phyloP scores from a whole-genome alignment of 2,797 vertebrate genomes.

The Botia kubotai region DNA sequence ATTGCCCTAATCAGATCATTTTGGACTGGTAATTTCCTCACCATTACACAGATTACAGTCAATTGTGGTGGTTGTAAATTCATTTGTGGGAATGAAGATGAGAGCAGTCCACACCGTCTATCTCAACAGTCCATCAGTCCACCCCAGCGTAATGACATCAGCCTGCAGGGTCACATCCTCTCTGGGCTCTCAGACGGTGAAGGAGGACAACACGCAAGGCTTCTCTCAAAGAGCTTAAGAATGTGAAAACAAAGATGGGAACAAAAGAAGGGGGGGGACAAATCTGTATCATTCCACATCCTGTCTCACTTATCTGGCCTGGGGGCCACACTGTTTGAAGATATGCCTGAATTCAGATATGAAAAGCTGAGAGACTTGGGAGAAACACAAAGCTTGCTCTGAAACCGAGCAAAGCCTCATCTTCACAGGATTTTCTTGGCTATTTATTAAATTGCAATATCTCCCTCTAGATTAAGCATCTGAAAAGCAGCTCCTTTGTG shows the following conservation, averaged over 20 bases:
- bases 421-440: constrained; percentile 25
- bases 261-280: constrained; percentile 42
- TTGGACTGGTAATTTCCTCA: background rate
- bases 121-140: constrained; percentile 46
- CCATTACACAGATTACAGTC: constrained; percentile 28
- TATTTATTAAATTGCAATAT: constrained; percentile 39
- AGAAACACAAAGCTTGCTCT: constrained; percentile 42
- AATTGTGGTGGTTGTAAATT: constrained; percentile 26
- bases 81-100: constrained; percentile 27
- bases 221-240: constrained; percentile 29
- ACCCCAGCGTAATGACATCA: constrained; percentile 35
- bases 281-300: constrained; percentile 53
- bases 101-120: constrained; percentile 22
- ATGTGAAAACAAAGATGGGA: constrained; percentile 47
- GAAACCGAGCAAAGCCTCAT: constrained; percentile 13
- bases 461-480: constrained; percentile 44
- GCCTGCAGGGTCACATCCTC: constrained; percentile 18
- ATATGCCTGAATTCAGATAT: constrained; percentile 46
- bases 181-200: background rate
- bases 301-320: constrained; percentile 63
- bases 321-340: constrained; percentile 55
- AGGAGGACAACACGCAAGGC: constrained; percentile 25
- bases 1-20: background rate
- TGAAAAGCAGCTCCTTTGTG: constrained; percentile 48
- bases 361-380: constrained; percentile 55